Percentiles rank a stretch among this genome's conserved stretches.
Conservation (phyloP, 2,888 invertebrate species). For the Rhyacophila evoluta region DNA sequence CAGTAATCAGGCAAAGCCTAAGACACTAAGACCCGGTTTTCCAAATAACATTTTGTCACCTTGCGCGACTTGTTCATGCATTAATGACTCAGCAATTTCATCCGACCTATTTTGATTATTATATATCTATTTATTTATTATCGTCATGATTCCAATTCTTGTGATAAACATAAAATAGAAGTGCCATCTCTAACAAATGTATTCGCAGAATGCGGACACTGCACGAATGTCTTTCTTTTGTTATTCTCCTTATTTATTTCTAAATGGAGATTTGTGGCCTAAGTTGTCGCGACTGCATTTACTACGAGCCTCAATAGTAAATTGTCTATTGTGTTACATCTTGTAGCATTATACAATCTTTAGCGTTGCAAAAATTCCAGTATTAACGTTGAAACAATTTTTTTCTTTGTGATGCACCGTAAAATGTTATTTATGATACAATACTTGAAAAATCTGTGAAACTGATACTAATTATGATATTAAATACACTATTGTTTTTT, state of each 20-base stretch:
- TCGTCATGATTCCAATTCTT: no score
- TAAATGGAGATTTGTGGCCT: slow-evolving; percentile 1
- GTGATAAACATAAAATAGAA: not conserved
- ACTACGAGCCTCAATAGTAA: not conserved
- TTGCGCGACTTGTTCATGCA: no score
- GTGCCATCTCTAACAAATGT: not conserved
- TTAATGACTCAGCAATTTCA: no score
- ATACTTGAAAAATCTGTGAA: not conserved
- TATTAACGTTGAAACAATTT: not conserved
- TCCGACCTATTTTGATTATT: no score
- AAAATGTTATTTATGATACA: not conserved
- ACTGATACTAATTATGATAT: not conserved
- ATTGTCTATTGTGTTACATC: slow-evolving; percentile 5
- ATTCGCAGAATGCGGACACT: not conserved
- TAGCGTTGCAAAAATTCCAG: not conserved
- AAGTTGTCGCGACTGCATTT: slow-evolving; percentile 12
- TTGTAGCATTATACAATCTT: not conserved
- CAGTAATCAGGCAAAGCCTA: no score
- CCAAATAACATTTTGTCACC: no score
- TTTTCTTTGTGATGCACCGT: not conserved
- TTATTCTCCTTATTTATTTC: slow-evolving; percentile 4
- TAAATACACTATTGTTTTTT: not conserved
- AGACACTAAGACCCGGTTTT: no score
- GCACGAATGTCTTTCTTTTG: slow-evolving; percentile 1
- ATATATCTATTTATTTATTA: no score